Base-by-base conservation (phyloP, 2,888 invertebrate genomes). In the Erpobdella octoculata region DNA sequence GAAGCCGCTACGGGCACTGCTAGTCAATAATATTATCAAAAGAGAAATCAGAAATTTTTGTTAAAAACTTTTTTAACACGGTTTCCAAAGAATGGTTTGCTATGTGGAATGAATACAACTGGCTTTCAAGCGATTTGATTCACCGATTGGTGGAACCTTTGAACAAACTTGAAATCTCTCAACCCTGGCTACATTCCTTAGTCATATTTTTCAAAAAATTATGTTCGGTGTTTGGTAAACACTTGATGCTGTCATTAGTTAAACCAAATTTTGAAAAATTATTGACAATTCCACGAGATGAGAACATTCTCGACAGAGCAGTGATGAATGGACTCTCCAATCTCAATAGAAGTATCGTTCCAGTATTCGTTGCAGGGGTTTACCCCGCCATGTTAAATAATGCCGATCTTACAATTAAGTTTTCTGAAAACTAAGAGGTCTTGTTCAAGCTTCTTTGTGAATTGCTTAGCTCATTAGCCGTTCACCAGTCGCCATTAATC, bases 51-150 rank as follows among this genome's bases (percentile, higher is more conserved):
- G 28, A 38, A 4, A 25, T 21, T 21, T 9, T 67, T 25, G 46
- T 67, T 6, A n/a, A 28, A 3, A 37, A 67, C 25, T 67, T 38
- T 21, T 41, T 28, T n/a, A 21, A 21, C 9, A 37, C 41, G 9
- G 28, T 88, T 74, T 85, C 86, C 6, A 86, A 87, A 75, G 87
- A 87, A 77, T 74, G 87, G 87, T 83, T 81, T 77, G 82, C 83
- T 73, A 81, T 82, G 76, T 91, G 91, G 91, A 81, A 86, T 15
- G 88, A 89, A 80, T 84, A 90, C 74, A 87, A 87, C 72, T 91
- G 90, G 82, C 77, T 82, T 46, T 79, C 79, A 3, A 81, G 81
- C 74, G 79, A 81, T 74, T 76, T 83, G 77, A 79, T 89, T 73
- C 87, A 87, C 36, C 85, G 86, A 76, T 76, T 89, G 31, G 78